These are phyloP conservation scores for Montifringilla adamsi DNA, from an alignment of 2,113 vertebrate species.

Conservation along the genomic window DNA sequence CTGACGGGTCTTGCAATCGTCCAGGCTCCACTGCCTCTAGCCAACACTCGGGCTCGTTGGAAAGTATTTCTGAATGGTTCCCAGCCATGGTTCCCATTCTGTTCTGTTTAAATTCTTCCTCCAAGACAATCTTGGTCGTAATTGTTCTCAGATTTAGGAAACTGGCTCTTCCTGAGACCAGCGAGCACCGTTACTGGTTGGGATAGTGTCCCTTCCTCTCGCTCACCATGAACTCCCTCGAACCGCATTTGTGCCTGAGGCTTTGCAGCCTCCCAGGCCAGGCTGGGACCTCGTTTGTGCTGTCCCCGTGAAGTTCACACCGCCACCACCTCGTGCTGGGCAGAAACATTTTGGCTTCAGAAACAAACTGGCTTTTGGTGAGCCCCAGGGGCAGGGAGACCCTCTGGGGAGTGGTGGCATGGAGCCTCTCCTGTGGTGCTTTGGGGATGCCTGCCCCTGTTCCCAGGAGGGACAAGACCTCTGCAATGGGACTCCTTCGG, in stretches of 20 bases:
- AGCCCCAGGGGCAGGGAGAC: neutral
- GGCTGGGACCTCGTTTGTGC: neutral
- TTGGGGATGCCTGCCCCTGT: neutral
- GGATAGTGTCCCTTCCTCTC: neutral
- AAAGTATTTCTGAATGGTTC: slow-evolving; percentile 54
- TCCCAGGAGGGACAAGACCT: neutral
- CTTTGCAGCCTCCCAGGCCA: neutral
- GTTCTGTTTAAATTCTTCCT: slow-evolving; percentile 49
- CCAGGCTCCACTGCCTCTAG: neutral
- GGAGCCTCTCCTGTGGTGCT: neutral
- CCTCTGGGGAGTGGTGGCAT: fast-evolving
- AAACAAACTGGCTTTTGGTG: neutral
- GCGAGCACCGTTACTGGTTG: neutral
- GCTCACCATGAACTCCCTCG: neutral
- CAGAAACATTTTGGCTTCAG: neutral
- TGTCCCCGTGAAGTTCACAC: neutral
- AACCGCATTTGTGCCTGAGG: neutral
- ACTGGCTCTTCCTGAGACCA: slow-evolving; percentile 48
- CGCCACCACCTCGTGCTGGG: neutral
- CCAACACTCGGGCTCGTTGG: neutral
- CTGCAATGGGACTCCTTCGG: fast-evolving
- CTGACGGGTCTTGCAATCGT: neutral
- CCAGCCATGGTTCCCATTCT: slow-evolving; percentile 22
- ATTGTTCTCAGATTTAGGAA: slow-evolving; percentile 67
- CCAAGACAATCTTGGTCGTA: neutral